Evolutionary conservation across 1,140 invertebrate genomes (phyloP).

Genomic region (Acromyrmex echinatior): DNA sequence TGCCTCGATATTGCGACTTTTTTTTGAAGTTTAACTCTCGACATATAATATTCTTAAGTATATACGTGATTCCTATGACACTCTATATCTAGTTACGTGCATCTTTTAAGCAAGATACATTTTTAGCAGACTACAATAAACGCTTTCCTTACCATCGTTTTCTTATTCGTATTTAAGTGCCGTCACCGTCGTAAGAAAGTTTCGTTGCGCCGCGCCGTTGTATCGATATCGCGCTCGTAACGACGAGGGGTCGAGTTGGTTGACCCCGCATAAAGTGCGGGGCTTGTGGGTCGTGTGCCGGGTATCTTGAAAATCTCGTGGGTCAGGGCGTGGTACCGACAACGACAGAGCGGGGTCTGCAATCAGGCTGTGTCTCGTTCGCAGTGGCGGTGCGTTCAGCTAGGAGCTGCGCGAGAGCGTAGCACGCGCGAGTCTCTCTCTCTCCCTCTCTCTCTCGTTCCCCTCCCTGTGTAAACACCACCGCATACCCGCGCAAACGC

Average conservation of each 20-base stretch:
- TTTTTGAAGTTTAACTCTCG: neutral
- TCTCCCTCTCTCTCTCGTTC: neutral
- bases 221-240: conserved; percentile 59
- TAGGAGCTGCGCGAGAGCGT: neutral
- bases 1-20: neutral
- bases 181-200: conserved; percentile 43
- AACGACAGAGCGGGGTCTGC: conserved; percentile 44
- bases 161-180: conserved; percentile 45
- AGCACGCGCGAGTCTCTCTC: conserved; percentile 9
- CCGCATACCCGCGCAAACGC: conserved; percentile 14
- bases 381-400: conserved; percentile 11
- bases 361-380: conserved; percentile 64
- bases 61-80: neutral
- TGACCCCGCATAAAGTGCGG: conserved; percentile 69
- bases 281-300: conserved; percentile 66
- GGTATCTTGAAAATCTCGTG: conserved; percentile 75
- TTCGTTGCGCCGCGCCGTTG: conserved; percentile 52
- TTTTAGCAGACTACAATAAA: neutral
- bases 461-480: neutral
- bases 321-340: conserved; percentile 73
- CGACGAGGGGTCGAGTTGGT: conserved; percentile 68
- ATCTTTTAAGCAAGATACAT: neutral
- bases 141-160: neutral
- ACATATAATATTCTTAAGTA: too few species aligned
- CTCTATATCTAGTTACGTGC: neutral